These are phyloP conservation scores for Stegostoma tigrinum DNA, from an alignment of 2,113 vertebrate genomes.

Conservation along the genomic window DNA sequence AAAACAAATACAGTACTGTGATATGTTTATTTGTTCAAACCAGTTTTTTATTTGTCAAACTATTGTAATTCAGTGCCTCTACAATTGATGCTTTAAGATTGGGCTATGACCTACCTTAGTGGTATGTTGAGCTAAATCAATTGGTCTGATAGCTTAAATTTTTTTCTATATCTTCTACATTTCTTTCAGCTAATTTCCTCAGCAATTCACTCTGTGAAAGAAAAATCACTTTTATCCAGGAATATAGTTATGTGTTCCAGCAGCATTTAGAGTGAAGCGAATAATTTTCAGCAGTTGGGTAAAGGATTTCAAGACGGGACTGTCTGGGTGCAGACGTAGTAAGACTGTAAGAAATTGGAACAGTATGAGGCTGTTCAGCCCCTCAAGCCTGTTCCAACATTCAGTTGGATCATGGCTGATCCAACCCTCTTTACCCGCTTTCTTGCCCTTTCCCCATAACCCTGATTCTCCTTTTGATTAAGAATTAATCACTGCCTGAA, in stretches of 20 bases:
- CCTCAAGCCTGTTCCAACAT: too few relatives aligned
- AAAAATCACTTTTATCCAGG: background rate
- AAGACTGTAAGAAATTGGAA: too few relatives aligned
- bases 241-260: background rate
- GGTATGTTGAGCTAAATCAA: background rate
- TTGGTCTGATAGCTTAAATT: background rate
- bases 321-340: too few relatives aligned
- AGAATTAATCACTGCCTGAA: too few relatives aligned
- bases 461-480: too few relatives aligned
- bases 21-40: background rate
- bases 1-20: background rate
- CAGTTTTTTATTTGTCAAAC: background rate
- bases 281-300: background rate
- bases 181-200: background rate
- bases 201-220: background rate
- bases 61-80: background rate
- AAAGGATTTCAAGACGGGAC: too few relatives aligned
- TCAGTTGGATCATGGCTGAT: too few relatives aligned
- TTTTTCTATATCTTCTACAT: background rate
- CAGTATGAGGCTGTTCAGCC: too few relatives aligned
- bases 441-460: too few relatives aligned
- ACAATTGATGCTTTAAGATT: background rate
- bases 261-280: background rate
- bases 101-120: background rate
- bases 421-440: too few relatives aligned